phyloP scores from a whole-genome alignment of 53 echinoderm and acorn worm species.

The Paracentrotus lividus region DNA sequence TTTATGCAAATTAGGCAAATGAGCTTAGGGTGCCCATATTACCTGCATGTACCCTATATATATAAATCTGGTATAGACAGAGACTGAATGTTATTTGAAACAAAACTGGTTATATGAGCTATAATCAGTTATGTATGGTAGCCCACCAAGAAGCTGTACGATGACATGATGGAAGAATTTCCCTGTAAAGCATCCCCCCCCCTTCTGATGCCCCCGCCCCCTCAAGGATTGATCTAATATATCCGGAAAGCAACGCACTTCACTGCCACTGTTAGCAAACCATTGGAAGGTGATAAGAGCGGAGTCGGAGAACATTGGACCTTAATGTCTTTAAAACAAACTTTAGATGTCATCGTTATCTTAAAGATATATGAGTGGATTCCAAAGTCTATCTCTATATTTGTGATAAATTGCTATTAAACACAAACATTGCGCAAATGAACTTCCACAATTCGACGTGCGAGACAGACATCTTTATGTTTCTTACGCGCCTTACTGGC shows the following conservation, averaged over 20 bases:
- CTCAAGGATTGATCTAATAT: background rate
- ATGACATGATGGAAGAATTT: too few species aligned
- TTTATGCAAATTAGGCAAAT: too few species aligned
- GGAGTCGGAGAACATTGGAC: background rate
- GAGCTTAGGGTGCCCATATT: too few species aligned
- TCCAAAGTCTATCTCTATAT: conserved; percentile 16
- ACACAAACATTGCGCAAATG: background rate
- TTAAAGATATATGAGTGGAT: background rate
- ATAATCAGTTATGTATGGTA: too few species aligned
- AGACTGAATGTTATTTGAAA: too few species aligned
- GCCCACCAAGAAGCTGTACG: too few species aligned
- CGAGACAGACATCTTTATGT: background rate
- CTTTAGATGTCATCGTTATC: background rate
- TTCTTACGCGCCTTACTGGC: background rate
- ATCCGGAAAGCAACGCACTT: background rate
- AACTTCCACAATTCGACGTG: background rate
- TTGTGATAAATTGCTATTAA: background rate
- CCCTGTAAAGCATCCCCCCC: background rate
- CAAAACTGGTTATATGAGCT: too few species aligned
- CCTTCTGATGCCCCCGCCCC: background rate
- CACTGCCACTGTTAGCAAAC: background rate
- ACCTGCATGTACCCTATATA: too few species aligned
- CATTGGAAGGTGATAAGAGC: background rate
- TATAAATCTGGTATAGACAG: too few species aligned
- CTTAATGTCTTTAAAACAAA: background rate